phyloP scores from a whole-genome alignment of 2,797 vertebrate species.

The Oceanodroma leucorhoa region DNA sequence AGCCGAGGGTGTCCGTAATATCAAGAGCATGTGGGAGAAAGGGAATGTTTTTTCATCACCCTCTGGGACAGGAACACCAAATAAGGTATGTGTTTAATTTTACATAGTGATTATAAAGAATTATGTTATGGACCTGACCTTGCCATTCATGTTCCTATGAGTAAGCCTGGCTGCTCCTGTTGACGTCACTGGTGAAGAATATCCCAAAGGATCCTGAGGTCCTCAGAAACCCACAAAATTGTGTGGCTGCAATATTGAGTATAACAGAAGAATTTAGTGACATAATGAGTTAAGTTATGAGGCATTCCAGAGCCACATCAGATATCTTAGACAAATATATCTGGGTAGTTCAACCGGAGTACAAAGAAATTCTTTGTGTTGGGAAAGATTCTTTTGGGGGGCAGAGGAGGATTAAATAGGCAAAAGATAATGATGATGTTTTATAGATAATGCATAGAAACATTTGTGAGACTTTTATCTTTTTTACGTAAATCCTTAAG shows the following conservation, averaged over 20 bases:
- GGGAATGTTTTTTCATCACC: slow-evolving; percentile 89
- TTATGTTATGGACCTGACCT: not conserved
- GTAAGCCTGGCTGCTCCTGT: not conserved
- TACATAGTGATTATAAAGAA: not conserved
- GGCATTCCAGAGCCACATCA: slow-evolving; percentile 18
- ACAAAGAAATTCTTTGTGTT: slow-evolving; percentile 18
- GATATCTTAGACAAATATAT: slow-evolving; percentile 13
- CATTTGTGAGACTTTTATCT: not conserved
- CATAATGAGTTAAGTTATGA: slow-evolving; percentile 33
- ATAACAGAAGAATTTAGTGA: not conserved
- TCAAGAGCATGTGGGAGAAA: slow-evolving; percentile 99
- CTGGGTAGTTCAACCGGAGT: not conserved
- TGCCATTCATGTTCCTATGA: not conserved
- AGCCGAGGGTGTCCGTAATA: slow-evolving; percentile 87
- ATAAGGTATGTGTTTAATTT: slow-evolving; percentile 81
- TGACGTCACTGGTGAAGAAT: not conserved
- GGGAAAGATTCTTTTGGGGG: not conserved
- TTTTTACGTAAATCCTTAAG: not conserved
- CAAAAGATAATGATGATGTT: not conserved
- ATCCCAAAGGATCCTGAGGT: not conserved
- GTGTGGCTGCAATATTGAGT: not conserved
- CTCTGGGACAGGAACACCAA: slow-evolving; percentile 80
- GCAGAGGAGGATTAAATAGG: not conserved
- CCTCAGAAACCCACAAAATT: not conserved
- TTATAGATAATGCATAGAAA: not conserved